Evolutionary conservation across 1,140 invertebrate genomes (phyloP).

Genomic region (Catajapyx aquilonaris): DNA sequence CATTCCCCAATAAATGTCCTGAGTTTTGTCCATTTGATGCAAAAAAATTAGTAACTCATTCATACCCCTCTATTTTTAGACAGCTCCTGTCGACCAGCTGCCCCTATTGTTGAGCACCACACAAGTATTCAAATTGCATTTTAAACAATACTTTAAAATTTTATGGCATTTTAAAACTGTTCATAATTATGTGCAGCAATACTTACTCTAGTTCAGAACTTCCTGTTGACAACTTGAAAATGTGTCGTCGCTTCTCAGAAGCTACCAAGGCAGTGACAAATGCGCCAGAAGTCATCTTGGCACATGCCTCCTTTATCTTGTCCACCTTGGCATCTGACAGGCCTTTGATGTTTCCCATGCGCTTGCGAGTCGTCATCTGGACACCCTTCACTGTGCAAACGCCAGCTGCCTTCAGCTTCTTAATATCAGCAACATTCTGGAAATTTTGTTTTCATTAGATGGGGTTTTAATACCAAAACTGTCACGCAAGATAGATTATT

Average conservation of each 20-base stretch:
- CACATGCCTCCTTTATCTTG: conserved; percentile 57
- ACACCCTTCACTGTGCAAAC: conserved; percentile 63
- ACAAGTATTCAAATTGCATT: no score
- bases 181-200: conserved; percentile 4
- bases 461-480: no score
- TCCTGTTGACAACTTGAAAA: conserved; percentile 51
- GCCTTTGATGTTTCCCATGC: conserved; percentile 47
- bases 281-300: conserved; percentile 27
- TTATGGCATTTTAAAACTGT: not conserved
- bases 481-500: no score
- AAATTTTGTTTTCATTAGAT: no score
- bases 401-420: conserved; percentile 51
- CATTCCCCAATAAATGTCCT: no score
- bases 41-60: no score
- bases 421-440: conserved; percentile 40
- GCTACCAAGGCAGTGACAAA: conserved; percentile 58
- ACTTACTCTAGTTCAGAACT: conserved; percentile 48
- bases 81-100: no score
- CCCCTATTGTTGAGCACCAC: no score
- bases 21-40: no score
- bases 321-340: conserved; percentile 62
- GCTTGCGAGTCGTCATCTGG: conserved; percentile 57
- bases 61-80: no score
- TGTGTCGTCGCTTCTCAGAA: conserved; percentile 40
- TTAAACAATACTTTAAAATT: no score